These are phyloP conservation scores for Proteles cristata DNA, from an alignment of 2,113 vertebrate genomes.

Conservation along the genomic window DNA sequence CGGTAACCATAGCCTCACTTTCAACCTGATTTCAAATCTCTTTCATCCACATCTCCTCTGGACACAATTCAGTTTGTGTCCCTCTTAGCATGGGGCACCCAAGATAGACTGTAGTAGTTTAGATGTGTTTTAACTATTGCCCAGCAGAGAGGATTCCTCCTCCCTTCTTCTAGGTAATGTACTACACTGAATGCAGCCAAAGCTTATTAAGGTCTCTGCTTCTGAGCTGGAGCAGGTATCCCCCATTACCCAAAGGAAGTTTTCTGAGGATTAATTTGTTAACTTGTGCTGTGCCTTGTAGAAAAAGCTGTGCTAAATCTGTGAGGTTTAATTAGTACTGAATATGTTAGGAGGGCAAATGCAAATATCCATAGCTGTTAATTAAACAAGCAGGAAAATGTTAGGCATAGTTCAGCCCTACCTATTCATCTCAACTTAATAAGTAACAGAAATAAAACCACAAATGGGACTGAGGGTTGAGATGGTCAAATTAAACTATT, in stretches of 20 bases:
- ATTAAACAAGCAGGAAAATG: conserved; percentile 52
- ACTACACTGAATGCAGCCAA: background rate
- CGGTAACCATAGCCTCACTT: background rate
- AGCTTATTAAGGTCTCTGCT: background rate
- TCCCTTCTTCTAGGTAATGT: background rate
- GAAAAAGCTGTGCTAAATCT: conserved; percentile 16
- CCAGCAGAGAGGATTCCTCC: background rate
- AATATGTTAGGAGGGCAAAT: conserved; percentile 44
- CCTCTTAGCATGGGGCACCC: background rate
- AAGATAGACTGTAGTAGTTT: background rate
- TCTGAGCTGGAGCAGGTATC: background rate
- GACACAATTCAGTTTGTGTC: background rate
- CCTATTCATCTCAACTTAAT: conserved; percentile 32
- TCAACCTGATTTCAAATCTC: background rate
- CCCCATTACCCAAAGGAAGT: background rate
- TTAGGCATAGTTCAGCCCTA: background rate
- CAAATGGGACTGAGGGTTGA: background rate
- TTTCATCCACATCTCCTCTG: background rate
- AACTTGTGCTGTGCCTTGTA: conserved; percentile 22
- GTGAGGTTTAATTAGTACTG: conserved; percentile 50
- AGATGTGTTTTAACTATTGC: background rate
- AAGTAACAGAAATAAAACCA: background rate
- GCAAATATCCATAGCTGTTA: conserved; percentile 42
- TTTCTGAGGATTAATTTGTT: conserved; percentile 36
- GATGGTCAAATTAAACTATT: background rate